A percentile compares a stretch with the other conserved stretches of the same genome.
Evolutionary conservation across 2,113 vertebrate species (phyloP).

Genomic region (Halichoeres trimaculatus): DNA sequence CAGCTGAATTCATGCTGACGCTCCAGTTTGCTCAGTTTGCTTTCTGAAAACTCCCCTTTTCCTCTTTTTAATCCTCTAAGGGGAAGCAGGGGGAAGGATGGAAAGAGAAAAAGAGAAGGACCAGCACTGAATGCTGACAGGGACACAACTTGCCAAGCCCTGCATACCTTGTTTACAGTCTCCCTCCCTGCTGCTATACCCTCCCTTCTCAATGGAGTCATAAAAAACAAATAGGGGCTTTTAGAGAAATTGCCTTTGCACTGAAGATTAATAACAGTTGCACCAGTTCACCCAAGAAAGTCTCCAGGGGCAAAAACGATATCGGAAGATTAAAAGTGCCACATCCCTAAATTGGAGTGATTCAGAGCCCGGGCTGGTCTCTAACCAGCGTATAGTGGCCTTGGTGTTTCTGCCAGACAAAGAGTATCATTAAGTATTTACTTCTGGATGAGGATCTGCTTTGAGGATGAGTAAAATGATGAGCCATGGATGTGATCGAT

Average conservation of each 20-base stretch:
- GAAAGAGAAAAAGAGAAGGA: constrained; percentile 52
- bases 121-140: constrained; percentile 75
- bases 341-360: constrained; percentile 82
- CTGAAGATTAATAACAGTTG: constrained; percentile 86
- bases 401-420: constrained; percentile 64
- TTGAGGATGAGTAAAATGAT: constrained; percentile 34
- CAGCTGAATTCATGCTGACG: constrained; percentile 77
- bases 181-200: constrained; percentile 64
- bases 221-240: constrained; percentile 86
- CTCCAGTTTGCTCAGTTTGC: constrained; percentile 74
- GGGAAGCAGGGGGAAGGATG: constrained; percentile 39
- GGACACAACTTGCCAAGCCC: constrained; percentile 78
- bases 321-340: constrained; percentile 83
- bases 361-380: constrained; percentile 70
- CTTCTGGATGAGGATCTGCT: constrained; percentile 53
- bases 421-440: constrained; percentile 71
- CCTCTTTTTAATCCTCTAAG: constrained; percentile 74
- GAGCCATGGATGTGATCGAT: constrained; percentile 46
- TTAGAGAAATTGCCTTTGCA: constrained; percentile 86
- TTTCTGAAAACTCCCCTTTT: constrained; percentile 71
- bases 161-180: constrained; percentile 83
- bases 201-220: constrained; percentile 79
- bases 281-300: constrained; percentile 71
- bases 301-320: constrained; percentile 77
- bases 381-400: constrained; percentile 68